These are phyloP conservation scores for Rhamnusium bicolor DNA, from an alignment of 2,888 invertebrate species.

Conservation along the genomic window DNA sequence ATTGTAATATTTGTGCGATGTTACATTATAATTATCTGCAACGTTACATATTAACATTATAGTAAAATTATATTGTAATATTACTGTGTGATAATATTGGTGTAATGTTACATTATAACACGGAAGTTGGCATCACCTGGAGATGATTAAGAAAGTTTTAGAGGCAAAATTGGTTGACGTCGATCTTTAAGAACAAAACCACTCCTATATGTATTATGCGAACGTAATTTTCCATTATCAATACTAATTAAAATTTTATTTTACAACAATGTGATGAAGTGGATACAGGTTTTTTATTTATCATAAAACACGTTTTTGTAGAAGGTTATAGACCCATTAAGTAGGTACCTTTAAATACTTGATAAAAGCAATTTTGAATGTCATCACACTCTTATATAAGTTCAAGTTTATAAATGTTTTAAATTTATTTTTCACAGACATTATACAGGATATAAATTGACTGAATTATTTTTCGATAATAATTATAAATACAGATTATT, in stretches of 20 bases:
- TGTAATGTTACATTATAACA: too few species aligned
- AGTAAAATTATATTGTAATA: too few species aligned
- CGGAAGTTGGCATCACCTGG: too few species aligned
- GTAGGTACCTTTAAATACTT: constrained; percentile 17
- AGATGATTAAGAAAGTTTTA: too few species aligned
- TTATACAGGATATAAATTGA: not conserved
- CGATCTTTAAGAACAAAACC: too few species aligned
- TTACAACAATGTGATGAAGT: constrained; percentile 22
- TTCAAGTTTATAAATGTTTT: constrained; percentile 14
- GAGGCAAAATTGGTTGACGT: too few species aligned
- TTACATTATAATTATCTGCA: too few species aligned
- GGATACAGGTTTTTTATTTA: constrained; percentile 24
- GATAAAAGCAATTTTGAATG: constrained; percentile 13
- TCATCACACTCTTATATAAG: constrained; percentile 20
- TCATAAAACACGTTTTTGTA: constrained; percentile 18
- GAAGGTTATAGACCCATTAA: constrained; percentile 27
- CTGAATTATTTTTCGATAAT: not conserved
- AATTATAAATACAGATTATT: not conserved
- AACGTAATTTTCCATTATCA: constrained; percentile 14
- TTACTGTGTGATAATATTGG: too few species aligned
- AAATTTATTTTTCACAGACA: constrained; percentile 11
- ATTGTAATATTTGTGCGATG: too few species aligned
- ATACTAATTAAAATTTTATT: constrained; percentile 8
- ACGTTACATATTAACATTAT: too few species aligned
- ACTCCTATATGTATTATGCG: not conserved